Conservation (phyloP, 2,797 vertebrate genomes). For the Onychomys arenicola region DNA sequence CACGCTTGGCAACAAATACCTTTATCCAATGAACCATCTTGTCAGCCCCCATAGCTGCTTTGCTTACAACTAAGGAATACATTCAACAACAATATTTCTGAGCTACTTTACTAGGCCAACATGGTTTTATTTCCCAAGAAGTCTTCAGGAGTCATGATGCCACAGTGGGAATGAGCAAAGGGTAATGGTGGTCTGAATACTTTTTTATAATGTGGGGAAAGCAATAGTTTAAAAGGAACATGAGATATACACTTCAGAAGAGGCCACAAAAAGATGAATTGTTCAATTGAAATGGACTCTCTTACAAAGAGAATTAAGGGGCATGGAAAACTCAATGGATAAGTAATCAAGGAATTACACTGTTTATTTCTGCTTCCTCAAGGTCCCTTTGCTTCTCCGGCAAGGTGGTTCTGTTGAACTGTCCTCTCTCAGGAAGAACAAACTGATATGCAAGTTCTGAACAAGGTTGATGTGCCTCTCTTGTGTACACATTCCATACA, state of each 20-base stretch:
- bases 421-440: not conserved
- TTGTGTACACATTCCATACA: not conserved
- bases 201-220: not conserved
- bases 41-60: not conserved
- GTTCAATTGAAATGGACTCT: not conserved
- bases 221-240: not conserved
- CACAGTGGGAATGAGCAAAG: fast-evolving
- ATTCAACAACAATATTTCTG: not conserved
- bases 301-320: not conserved
- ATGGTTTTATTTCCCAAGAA: not conserved
- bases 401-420: not conserved
- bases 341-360: not conserved
- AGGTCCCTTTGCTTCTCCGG: not conserved
- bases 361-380: fast-evolving
- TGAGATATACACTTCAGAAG: not conserved
- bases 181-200: fast-evolving
- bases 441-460: not conserved
- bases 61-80: not conserved
- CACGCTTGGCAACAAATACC: not conserved
- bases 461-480: not conserved
- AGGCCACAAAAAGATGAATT: not conserved
- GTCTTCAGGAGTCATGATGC: fast-evolving
- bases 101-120: not conserved
- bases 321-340: not conserved
- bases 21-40: not conserved